Base-by-base conservation (phyloP, 92 coral and sea anemone species). In the Zoanthus solanderi region DNA sequence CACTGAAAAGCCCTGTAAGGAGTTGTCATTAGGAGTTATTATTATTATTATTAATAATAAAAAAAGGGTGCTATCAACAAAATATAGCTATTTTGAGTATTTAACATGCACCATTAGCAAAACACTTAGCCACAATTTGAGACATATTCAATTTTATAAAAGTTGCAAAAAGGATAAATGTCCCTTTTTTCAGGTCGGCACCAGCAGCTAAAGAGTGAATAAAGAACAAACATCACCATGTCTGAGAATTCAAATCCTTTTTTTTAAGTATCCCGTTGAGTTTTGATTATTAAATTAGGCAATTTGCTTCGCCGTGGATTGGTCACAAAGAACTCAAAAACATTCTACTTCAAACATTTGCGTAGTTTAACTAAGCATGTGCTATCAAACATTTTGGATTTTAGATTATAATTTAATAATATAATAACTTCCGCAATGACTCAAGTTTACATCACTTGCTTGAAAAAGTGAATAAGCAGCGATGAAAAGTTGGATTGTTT, bases 371-470 rank as follows among this genome's bases (percentile, higher is more conserved):
- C 30, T 7, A 32, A 31, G 42, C 11, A 34, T 72, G 23, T 13
- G 9, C 12, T 6, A 7, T 17, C 75, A 72, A 72, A 32, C 50
- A 28, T 72, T 47, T 12, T 72, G 76, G 76, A 17, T 18, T 0
- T 17, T 8, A 11, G 12, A 7, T 72, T 37, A 72, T 12, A 72
- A 37, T 69, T 69, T 69, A 69, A 69, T 30, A 69, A 34, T 15
- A 69, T 69, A 72, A 72, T 15, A 72, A 72, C 76, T 32, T 72
- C 76, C 76, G 76, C 48, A 72, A 37, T 72, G 11, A 32, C 34
- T 8, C 31, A 67, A 0, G 10, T 67, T 8, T 50, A 29, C 31
- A 42, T 30, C 56, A 50, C 56, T 50, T 50, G 9, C 12, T 50
- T 50, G 42, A 50, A 50, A 11, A 50, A 50, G 56, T 3, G 56